Conservation (phyloP, 2,113 vertebrate genomes). For the Erythrocebus patas region DNA sequence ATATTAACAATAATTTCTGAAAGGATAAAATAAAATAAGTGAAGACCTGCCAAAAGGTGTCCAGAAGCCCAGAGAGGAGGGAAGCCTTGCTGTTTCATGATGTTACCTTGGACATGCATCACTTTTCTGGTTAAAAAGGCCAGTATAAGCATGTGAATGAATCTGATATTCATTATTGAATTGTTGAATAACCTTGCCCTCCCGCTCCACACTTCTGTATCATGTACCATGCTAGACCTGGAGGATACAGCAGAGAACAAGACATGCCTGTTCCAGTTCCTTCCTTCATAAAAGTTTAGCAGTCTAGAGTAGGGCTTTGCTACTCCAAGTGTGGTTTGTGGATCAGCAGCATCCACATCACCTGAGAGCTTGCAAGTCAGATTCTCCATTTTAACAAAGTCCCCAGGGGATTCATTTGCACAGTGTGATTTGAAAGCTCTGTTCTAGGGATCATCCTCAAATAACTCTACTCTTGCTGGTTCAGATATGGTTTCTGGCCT, state of each 20-base stretch:
- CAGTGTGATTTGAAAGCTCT: neutral
- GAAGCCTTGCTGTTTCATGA: neutral
- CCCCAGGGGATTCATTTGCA: neutral
- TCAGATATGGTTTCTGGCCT: neutral
- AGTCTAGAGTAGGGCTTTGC: neutral
- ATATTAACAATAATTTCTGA: neutral
- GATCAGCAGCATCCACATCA: neutral
- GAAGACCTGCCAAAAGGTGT: neutral
- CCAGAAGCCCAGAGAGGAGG: neutral
- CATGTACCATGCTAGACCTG: neutral
- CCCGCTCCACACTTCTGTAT: neutral
- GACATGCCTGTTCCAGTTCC: neutral
- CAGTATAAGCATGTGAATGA: neutral
- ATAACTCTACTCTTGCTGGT: fast-evolving
- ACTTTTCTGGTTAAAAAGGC: neutral
- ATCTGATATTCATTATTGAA: neutral
- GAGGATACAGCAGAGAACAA: neutral
- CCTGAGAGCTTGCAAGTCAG: neutral
- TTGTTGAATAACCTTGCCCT: too few relatives aligned
- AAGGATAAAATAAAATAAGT: neutral
- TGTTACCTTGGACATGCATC: neutral
- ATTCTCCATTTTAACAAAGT: neutral
- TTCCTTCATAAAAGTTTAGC: neutral
- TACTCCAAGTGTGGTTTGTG: neutral
- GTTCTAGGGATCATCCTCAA: neutral